Evolutionary conservation across 2,797 vertebrate genomes (phyloP).

Genomic region (Hyperoplus lanceolatus): DNA sequence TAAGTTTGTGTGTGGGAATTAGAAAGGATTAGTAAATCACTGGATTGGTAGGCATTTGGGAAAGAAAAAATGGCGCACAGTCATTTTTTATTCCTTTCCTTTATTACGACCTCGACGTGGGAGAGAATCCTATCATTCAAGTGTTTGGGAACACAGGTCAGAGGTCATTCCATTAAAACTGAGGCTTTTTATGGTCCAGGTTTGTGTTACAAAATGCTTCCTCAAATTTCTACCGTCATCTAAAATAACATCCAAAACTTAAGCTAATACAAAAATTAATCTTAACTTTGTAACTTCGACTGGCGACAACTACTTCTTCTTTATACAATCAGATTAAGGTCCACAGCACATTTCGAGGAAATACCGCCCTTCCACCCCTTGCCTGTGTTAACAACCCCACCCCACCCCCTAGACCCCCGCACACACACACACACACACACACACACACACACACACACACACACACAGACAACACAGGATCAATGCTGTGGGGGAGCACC

Average conservation of each 20-base stretch:
- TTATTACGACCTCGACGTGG: slow-evolving; percentile 5
- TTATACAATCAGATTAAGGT: slow-evolving; percentile 34
- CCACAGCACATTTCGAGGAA: slow-evolving; percentile 57
- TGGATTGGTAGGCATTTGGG: slow-evolving; percentile 9
- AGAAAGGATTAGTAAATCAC: neutral
- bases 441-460: slow-evolving; percentile 28
- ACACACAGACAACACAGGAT: slow-evolving; percentile 27
- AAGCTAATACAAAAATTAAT: neutral
- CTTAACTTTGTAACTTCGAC: neutral
- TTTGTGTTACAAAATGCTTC: neutral
- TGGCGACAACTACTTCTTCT: neutral
- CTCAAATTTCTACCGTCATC: neutral
- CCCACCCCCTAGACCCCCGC: neutral
- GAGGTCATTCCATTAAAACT: slow-evolving; percentile 23
- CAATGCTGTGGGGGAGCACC: slow-evolving; percentile 52
- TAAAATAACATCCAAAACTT: neutral
- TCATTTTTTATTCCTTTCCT: slow-evolving; percentile 13
- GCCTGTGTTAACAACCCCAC: slow-evolving; percentile 29
- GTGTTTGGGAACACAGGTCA: slow-evolving; percentile 33
- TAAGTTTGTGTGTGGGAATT: no score
- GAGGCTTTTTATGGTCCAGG: neutral
- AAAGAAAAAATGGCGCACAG: slow-evolving; percentile 10
- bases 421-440: slow-evolving; percentile 13
- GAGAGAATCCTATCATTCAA: slow-evolving; percentile 6
- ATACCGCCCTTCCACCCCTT: slow-evolving; percentile 55